These are phyloP conservation scores for Gymnarchus niloticus DNA, from an alignment of 2,113 vertebrate species.

Conservation along the genomic window DNA sequence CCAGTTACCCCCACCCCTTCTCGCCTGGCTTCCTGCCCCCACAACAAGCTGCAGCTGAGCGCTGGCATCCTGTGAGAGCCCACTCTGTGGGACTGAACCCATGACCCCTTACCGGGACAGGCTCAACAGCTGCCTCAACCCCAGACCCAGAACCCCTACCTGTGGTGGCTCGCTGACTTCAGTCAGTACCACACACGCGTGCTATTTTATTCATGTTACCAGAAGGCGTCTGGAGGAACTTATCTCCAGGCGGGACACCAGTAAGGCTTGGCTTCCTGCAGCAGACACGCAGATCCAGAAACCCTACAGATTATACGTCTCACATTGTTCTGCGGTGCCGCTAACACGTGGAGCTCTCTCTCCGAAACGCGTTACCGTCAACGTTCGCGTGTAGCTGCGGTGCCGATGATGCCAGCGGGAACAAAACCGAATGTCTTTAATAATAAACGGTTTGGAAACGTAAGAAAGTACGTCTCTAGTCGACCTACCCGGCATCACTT, in stretches of 20 bases:
- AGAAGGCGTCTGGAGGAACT: neutral
- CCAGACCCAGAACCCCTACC: neutral
- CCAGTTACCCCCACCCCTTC: slow-evolving; percentile 47
- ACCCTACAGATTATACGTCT: neutral
- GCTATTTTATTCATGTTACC: neutral
- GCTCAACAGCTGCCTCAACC: slow-evolving; percentile 11
- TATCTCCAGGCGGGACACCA: neutral
- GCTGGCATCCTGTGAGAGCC: slow-evolving; percentile 29
- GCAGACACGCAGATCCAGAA: neutral
- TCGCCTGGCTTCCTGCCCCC: slow-evolving; percentile 42
- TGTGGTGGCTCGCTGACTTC: neutral
- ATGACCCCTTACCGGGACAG: slow-evolving; percentile 39
- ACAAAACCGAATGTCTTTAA: slow-evolving; percentile 36
- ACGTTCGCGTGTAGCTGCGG: neutral
- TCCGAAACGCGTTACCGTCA: neutral
- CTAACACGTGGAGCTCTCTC: neutral
- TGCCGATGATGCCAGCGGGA: slow-evolving; percentile 31
- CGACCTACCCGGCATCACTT: slow-evolving; percentile 23
- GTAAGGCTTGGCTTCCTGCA: neutral
- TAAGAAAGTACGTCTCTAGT: neutral
- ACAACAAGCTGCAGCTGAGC: slow-evolving; percentile 48
- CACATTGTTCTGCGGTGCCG: neutral
- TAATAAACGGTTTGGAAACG: slow-evolving; percentile 23
- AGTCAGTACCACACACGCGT: slow-evolving; percentile 11
- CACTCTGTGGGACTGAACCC: slow-evolving; percentile 38